These are phyloP conservation scores for Teinopalpus imperialis DNA, from an alignment of 2,888 invertebrate species.

Conservation along the genomic window DNA sequence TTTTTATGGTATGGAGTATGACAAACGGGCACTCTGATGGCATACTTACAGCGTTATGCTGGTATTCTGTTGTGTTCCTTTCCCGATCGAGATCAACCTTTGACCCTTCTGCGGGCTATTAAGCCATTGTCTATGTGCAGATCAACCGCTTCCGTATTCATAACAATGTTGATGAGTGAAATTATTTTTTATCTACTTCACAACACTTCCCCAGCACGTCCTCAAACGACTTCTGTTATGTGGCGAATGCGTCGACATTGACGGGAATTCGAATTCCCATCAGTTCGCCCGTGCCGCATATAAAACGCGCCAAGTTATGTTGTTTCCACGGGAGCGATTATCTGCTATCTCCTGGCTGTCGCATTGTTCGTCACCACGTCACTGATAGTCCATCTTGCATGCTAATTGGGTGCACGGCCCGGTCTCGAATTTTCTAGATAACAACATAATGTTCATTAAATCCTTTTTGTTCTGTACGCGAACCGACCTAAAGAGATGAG, in stretches of 20 bases:
- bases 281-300: conserved; percentile 28
- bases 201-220: no score
- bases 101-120: no score
- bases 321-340: conserved; percentile 36
- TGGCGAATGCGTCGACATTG: conserved; percentile 34
- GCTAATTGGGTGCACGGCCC: conserved; percentile 35
- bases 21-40: no score
- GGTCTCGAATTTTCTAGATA: conserved; percentile 38
- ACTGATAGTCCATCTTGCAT: conserved; percentile 31
- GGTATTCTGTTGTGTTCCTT: no score
- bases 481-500: not conserved
- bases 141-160: no score
- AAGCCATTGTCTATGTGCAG: no score
- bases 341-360: conserved; percentile 28
- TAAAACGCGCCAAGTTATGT: conserved; percentile 37
- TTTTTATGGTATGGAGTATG: no score
- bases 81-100: no score
- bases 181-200: no score
- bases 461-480: conserved; percentile 16
- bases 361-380: conserved; percentile 32
- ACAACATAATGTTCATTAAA: conserved; percentile 38
- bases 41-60: no score
- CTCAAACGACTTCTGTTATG: no score
- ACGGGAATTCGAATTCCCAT: conserved; percentile 28
- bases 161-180: no score